Conservation (phyloP, 1,140 invertebrate genomes). For the Tetramorium parvispinum region DNA sequence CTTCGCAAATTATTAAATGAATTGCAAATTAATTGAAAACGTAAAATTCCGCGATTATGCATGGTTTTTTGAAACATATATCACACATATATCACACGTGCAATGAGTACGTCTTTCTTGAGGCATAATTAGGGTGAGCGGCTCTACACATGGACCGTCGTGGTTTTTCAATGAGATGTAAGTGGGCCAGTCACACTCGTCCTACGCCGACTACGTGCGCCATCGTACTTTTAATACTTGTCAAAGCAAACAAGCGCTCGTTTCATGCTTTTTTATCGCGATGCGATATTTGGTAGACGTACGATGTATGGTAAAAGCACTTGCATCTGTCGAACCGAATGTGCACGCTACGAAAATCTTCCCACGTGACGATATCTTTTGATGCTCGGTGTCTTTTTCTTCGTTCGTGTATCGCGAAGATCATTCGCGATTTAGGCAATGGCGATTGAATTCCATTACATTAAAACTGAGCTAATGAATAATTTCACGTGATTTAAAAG, state of each 20-base stretch:
- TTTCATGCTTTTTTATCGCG: conserved; percentile 78
- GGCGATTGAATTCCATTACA: not conserved
- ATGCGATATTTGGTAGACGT: conserved; percentile 44
- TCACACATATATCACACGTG: not conserved
- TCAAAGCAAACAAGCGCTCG: conserved; percentile 82
- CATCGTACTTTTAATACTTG: conserved; percentile 75
- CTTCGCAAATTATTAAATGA: not conserved
- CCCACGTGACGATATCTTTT: conserved; percentile 58
- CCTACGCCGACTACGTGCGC: conserved; percentile 52
- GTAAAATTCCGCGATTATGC: too few species aligned
- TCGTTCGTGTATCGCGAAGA: not conserved
- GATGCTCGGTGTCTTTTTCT: not conserved
- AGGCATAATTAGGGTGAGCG: conserved; percentile 29
- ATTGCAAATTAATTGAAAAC: not conserved
- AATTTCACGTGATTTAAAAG: not conserved
- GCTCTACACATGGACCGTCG: conserved; percentile 73
- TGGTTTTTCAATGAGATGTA: conserved; percentile 68
- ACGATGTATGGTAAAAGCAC: conserved; percentile 33
- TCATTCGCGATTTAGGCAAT: not conserved
- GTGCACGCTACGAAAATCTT: conserved; percentile 49
- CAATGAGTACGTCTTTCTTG: not conserved
- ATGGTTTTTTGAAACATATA: not conserved
- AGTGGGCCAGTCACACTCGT: conserved; percentile 63
- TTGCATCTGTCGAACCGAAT: conserved; percentile 54
- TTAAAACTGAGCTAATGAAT: not conserved